phyloP scores from a whole-genome alignment of 2,797 vertebrate species.

The Channa striata region DNA sequence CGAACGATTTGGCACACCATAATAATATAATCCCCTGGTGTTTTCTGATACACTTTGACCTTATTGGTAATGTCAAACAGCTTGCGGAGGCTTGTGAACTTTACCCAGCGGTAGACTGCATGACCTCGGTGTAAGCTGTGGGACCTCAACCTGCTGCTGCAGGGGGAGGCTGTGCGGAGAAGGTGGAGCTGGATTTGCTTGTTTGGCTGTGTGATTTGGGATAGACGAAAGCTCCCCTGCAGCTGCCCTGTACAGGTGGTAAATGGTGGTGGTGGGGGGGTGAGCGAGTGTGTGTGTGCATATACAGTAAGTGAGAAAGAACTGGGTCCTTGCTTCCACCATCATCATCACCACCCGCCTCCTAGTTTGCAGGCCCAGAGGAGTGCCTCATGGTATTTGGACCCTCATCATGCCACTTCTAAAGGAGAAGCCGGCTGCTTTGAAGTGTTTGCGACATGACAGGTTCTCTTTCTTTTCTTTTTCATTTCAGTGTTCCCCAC shows the following conservation, averaged over 20 bases:
- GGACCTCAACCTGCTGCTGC: constrained; percentile 77
- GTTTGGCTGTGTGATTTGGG: constrained; percentile 76
- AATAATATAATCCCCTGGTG: constrained; percentile 73
- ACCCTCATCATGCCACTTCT: constrained; percentile 84
- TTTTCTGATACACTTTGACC: constrained; percentile 80
- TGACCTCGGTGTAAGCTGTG: constrained; percentile 69
- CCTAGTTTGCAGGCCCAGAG: constrained; percentile 66
- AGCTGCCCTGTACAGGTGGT: constrained; percentile 74
- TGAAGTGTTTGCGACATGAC: constrained; percentile 87
- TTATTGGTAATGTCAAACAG: constrained; percentile 84
- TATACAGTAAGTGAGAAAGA: constrained; percentile 52
- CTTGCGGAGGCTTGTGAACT: constrained; percentile 81
- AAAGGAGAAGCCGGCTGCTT: constrained; percentile 81
- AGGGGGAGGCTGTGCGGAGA: constrained; percentile 34
- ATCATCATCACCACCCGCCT: constrained; percentile 29
- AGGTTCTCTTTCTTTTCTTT: constrained; percentile 85
- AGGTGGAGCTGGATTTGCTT: constrained; percentile 62
- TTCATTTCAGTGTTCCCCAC: constrained; percentile 84
- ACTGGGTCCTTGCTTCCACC: constrained; percentile 56
- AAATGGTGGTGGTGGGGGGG: constrained; percentile 37
- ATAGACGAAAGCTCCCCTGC: constrained; percentile 59
- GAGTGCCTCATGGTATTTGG: constrained; percentile 79
- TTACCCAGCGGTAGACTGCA: constrained; percentile 76
- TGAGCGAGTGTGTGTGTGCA: constrained; percentile 26
- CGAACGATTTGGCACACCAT: constrained; percentile 44